These are phyloP conservation scores for Eristalis pertinax DNA, from an alignment of 2,888 invertebrate genomes.

Conservation along the genomic window DNA sequence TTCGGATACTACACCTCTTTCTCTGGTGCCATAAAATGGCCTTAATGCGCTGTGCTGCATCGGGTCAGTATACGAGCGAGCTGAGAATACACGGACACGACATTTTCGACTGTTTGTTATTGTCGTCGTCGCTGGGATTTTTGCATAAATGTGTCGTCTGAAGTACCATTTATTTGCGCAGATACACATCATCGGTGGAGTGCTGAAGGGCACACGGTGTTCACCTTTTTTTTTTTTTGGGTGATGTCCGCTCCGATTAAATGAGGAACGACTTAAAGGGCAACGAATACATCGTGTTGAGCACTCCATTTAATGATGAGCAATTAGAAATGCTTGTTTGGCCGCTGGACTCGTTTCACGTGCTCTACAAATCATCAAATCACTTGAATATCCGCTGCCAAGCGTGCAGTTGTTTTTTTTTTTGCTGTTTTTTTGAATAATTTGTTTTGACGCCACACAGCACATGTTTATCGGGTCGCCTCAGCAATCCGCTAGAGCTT, in stretches of 20 bases:
- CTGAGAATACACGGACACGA: constrained; percentile 7
- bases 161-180: constrained; percentile 7
- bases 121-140: neutral
- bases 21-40: neutral
- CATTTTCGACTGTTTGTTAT: neutral
- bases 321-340: neutral
- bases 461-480: neutral
- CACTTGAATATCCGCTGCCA: neutral
- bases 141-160: neutral
- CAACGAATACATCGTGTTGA: neutral
- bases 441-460: neutral
- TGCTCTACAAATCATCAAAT: neutral
- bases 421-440: neutral
- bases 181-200: neutral
- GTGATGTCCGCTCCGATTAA: neutral
- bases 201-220: neutral
- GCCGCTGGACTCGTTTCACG: neutral
- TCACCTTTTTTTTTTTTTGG: neutral
- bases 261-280: neutral
- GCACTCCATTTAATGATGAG: neutral
- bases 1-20: neutral
- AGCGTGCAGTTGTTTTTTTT: neutral
- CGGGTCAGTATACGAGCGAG: neutral
- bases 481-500: neutral
- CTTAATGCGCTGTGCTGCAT: neutral